These are phyloP conservation scores for Phasia obesa DNA, from an alignment of 2,888 invertebrate species.

Conservation along the genomic window DNA sequence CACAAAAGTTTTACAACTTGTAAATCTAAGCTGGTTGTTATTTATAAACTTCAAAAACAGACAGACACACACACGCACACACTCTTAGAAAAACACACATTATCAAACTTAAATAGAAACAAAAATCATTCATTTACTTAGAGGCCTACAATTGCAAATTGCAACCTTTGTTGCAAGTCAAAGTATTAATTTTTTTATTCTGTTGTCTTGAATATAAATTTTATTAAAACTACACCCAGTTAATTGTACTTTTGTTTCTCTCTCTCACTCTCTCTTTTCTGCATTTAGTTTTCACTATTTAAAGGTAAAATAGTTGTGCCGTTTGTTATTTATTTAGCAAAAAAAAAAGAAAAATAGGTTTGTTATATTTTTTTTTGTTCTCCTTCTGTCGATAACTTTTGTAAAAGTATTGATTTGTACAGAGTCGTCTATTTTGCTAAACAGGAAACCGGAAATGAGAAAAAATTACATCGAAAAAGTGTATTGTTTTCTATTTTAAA, in stretches of 20 bases:
- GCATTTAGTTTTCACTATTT: constrained; percentile 22
- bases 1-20: constrained; percentile 54
- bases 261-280: not conserved
- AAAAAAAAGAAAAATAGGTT: constrained; percentile 33
- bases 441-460: constrained; percentile 78
- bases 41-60: constrained; percentile 3
- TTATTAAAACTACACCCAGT: constrained; percentile 49
- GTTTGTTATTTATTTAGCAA: constrained; percentile 37
- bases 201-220: constrained; percentile 18
- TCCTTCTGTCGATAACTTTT: constrained; percentile 41
- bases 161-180: constrained; percentile 3
- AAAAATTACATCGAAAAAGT: constrained; percentile 73
- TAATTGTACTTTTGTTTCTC: constrained; percentile 15
- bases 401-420: constrained; percentile 57
- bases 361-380: constrained; percentile 20
- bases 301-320: constrained; percentile 39
- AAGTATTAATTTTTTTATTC: constrained; percentile 11
- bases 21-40: constrained; percentile 9
- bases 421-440: constrained; percentile 35
- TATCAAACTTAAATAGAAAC: not conserved
- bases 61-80: no score
- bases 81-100: not conserved
- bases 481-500: constrained; percentile 40
- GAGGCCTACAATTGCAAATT: not conserved
- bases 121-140: not conserved